Percentiles rank a stretch among this genome's conserved stretches.
Conservation (phyloP, 2,113 vertebrate genomes). For the Lonchura striata region DNA sequence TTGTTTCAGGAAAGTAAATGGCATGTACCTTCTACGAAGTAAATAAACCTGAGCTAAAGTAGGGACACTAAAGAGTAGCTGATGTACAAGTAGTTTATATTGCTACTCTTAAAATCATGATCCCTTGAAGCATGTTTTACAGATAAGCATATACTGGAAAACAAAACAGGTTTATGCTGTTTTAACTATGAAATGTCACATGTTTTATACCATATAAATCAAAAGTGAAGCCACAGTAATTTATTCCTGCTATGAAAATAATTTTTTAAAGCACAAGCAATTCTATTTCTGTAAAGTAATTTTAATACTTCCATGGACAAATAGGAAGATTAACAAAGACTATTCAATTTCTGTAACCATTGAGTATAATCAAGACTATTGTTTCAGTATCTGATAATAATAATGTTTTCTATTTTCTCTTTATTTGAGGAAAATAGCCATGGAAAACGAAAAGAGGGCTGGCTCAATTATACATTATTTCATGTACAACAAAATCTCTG, state of each 20-base stretch:
- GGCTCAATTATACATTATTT: not conserved
- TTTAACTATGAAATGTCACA: not conserved
- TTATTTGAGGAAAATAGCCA: not conserved
- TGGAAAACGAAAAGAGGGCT: not conserved
- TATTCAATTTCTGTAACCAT: not conserved
- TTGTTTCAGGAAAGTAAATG: not conserved
- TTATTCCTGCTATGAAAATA: not conserved
- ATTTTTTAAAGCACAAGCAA: not conserved
- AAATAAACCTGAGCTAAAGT: not conserved
- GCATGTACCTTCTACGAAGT: not conserved
- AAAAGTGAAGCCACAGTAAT: not conserved
- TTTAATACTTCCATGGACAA: not conserved
- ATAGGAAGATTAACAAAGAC: not conserved
- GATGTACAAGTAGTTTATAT: not conserved
- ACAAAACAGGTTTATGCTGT: not conserved
- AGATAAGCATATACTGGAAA: not conserved
- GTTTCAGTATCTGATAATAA: not conserved
- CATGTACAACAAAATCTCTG: not conserved
- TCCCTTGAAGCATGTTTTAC: not conserved
- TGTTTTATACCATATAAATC: not conserved
- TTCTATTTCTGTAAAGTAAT: not conserved
- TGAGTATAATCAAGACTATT: conserved; percentile 14
- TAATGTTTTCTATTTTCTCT: not conserved
- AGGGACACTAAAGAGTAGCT: not conserved
- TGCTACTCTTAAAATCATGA: not conserved